These are phyloP conservation scores for Drepana falcataria DNA, from an alignment of 2,888 invertebrate species.

Conservation along the genomic window DNA sequence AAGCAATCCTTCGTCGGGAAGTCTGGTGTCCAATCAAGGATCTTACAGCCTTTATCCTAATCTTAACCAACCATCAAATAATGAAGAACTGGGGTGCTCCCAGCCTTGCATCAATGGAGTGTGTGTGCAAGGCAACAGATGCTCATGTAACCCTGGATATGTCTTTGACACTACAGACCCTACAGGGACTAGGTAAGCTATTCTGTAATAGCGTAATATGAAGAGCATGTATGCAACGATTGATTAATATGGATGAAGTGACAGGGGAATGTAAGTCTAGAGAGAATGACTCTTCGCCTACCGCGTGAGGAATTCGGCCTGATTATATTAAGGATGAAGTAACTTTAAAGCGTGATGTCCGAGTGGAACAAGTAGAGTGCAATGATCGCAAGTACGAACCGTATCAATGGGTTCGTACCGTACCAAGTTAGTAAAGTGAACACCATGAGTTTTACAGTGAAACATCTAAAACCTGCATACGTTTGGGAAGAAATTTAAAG, in stretches of 20 bases:
- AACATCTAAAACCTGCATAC: no score
- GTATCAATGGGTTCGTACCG: no score
- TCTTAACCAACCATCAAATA: not conserved
- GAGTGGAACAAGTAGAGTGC: no score
- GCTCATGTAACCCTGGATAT: constrained; percentile 79
- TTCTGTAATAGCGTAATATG: not conserved
- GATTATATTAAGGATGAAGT: not conserved
- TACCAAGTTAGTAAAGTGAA: no score
- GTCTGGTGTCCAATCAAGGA: not conserved
- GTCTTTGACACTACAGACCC: constrained; percentile 52
- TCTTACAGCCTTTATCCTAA: not conserved
- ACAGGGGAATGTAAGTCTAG: no score
- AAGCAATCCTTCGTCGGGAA: not conserved
- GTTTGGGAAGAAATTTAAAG: no score
- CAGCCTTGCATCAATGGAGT: constrained; percentile 83
- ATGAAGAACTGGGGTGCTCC: constrained; percentile 61
- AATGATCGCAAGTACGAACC: no score
- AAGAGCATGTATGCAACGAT: no score
- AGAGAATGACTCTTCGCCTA: no score
- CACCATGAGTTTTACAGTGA: no score
- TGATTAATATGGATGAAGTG: no score
- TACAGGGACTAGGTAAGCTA: constrained; percentile 40
- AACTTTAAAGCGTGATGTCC: no score
- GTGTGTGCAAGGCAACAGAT: constrained; percentile 75
- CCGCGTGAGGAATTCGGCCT: not conserved